Evolutionary conservation across 2,888 invertebrate genomes (phyloP), one percentile per base, ranked within the genome.

Genomic region (Saturnia pavonia): DNA sequence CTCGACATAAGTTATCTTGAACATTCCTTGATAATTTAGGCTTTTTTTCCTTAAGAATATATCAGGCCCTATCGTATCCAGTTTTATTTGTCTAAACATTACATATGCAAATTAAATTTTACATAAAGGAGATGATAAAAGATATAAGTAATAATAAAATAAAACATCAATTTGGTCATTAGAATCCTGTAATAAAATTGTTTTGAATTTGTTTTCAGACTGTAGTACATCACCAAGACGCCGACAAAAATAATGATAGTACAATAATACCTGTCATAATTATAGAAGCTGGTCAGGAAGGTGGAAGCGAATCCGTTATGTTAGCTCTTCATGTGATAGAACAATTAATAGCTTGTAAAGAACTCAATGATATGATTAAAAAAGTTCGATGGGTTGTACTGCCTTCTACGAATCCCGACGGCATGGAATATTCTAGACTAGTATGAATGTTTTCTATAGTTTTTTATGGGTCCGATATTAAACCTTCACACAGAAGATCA

Each of bases 401-500:
- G 65, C 93, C 93, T 0, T 84, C 82, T 25, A 84, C 84, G 2
- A 93, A 93, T 74, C 92, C 93, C 8, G 93, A 93, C 72, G 93
- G 92, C 3, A 77, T 85, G 75, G 93, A 93, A 72, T 89, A 83
- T 71, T 74, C 78, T 1, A 84, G 87, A 85, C 83, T 77, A 77
- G 92, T 93, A 80, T 86, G 88, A n/a, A 75, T 1, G 1, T 67
- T 14, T 66, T 14, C 6, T 27, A 27, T 27, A 14, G 25, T 60
- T 25, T 25, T 60, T 27, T 14, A 27, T 27, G 27, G 14, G 14
- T 27, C 48, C 19, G 7, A 19, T 19, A 19, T 51, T 25, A 60
- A 60, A 60, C 57, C 1, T 14, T 57, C 25, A 12, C 11, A 57
- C 6, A 57, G 57, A 57, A 57, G 11, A 57, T 25, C 22, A 25